These are phyloP conservation scores for Agrochola circellaris DNA, from an alignment of 2,888 invertebrate genomes.

Conservation along the genomic window DNA sequence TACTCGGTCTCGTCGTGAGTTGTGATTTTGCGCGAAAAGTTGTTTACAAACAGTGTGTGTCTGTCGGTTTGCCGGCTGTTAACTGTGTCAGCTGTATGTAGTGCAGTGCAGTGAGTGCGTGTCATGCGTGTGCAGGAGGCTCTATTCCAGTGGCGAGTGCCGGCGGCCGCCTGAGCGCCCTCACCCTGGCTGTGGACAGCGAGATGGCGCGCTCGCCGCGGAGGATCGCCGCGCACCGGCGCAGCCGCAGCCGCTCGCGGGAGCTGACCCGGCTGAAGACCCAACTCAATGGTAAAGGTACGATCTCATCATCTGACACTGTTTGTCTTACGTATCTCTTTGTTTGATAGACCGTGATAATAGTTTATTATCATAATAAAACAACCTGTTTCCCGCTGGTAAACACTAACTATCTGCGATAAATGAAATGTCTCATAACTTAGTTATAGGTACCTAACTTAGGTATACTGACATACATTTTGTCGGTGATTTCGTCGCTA, in stretches of 20 bases:
- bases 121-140: conserved; percentile 30
- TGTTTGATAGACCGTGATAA: conserved; percentile 52
- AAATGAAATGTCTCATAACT: conserved; percentile 14
- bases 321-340: conserved; percentile 39
- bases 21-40: conserved; percentile 55
- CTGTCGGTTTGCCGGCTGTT: conserved; percentile 46
- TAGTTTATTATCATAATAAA: conserved; percentile 57
- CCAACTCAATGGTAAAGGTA: conserved; percentile 87
- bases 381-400: conserved; percentile 38
- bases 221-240: conserved; percentile 80
- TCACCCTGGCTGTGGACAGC: conserved; percentile 50
- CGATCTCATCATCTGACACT: conserved; percentile 13
- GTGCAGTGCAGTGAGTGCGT: conserved; percentile 66
- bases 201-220: conserved; percentile 87
- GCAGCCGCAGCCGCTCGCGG: conserved; percentile 82
- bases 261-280: conserved; percentile 83
- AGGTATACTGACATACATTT: conserved; percentile 7
- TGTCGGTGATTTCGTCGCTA: conserved; percentile 15
- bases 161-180: conserved; percentile 51
- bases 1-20: conserved; percentile 52
- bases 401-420: conserved; percentile 41
- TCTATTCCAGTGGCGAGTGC: conserved; percentile 40
- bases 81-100: conserved; percentile 50
- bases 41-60: conserved; percentile 69
- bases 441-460: not conserved